Evolutionary conservation across 1,140 invertebrate species (phyloP).

Genomic region (Amphibalanus amphitrite): DNA sequence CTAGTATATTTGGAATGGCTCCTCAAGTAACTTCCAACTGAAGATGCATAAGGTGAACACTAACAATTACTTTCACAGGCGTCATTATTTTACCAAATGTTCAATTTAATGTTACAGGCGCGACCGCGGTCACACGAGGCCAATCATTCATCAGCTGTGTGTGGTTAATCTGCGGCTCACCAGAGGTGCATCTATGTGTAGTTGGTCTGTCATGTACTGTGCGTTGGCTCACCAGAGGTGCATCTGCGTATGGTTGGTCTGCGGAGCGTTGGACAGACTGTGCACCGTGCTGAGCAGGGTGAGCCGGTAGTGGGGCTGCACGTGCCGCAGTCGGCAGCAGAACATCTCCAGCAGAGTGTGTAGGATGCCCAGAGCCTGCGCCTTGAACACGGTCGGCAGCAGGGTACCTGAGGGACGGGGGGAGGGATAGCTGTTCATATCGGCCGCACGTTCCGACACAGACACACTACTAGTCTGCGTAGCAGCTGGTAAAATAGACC

Average conservation of each 20-base stretch:
- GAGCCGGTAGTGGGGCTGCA: constrained; percentile 83
- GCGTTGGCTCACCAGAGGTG: constrained; percentile 57
- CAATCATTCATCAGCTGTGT: constrained; percentile 5
- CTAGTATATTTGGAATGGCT: too few species aligned
- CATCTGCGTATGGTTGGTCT: constrained; percentile 86
- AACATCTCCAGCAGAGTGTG: constrained; percentile 94
- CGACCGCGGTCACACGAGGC: too few species aligned
- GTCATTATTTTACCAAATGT: too few species aligned
- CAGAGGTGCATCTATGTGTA: too few species aligned
- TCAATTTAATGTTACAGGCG: too few species aligned
- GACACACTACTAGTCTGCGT: constrained; percentile 3
- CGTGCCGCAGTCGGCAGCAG: constrained; percentile 86
- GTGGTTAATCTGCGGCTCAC: too few species aligned
- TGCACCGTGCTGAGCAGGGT: constrained; percentile 57
- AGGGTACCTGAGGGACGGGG: constrained; percentile 40
- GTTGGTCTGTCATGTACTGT: constrained; percentile 18
- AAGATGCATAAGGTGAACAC: too few species aligned
- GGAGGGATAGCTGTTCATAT: background rate
- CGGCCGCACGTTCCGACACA: background rate
- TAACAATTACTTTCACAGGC: too few species aligned
- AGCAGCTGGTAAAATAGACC: background rate
- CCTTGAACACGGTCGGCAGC: constrained; percentile 42
- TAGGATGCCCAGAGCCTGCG: constrained; percentile 81
- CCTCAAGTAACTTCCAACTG: too few species aligned
- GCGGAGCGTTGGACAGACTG: constrained; percentile 66